Base-by-base conservation (phyloP, 2,113 vertebrate species). In the Phylloscopus trochiloides region DNA sequence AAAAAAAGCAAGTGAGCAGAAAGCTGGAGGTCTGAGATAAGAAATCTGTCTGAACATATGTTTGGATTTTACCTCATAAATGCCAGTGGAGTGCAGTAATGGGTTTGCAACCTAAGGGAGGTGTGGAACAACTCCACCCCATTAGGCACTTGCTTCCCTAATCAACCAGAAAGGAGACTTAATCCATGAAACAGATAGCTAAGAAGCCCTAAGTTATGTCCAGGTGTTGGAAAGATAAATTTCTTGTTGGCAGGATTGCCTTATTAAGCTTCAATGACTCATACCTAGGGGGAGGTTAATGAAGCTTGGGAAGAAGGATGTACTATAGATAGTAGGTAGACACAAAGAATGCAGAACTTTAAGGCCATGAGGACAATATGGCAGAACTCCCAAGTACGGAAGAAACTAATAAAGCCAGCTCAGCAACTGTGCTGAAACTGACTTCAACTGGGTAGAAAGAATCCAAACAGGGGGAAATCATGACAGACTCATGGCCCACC, bases 71-170 rank as follows among this genome's bases (percentile, higher is more conserved):
- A 62, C 43, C 29, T 21, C 6, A 2, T 72, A 45, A 72, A 54
- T 54, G 31, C 40, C 19, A 26, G 8, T 3, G 19, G 25, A 38
- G 21, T 7, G 29, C 26, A 42, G 48, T n/a, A 13, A 51, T 7
- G 19, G n/a, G 16, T 34, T 36, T 71, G 57, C 43, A 54, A 32
- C 6, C 0, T 29, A 7, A 29, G 21, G 31, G 17, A 43, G 10
- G 6, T 0, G 0, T 15, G 29, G 55, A 82, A n/a, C 6, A 1
- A 5, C 40, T 54, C 40, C 25, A 29, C 36, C 29, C 40, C 7
- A 17, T 20, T 42, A 18, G 45, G 7, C 21, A 42, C 28, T 52
- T 38, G 14, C 8, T 10, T 21, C 7, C 28, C 18, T 24, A 14
- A 45, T 74, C 28, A 29, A 52, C 22, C 34, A 38, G 28, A 43